Evolutionary conservation across 2,113 vertebrate genomes (phyloP).

Genomic region (Camelus dromedarius): DNA sequence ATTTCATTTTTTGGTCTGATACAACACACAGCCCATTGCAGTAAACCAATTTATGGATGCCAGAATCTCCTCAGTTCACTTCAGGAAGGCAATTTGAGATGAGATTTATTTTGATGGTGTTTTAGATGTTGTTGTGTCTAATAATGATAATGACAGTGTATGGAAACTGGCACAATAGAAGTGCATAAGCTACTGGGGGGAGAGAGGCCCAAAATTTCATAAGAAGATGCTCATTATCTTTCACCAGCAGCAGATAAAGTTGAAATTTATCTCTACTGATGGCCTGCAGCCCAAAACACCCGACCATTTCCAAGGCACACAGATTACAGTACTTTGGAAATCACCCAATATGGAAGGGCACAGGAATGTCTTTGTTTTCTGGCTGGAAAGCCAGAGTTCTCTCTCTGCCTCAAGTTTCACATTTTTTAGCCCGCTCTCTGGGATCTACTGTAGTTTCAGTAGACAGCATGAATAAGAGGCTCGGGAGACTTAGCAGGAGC

Average conservation of each 20-base stretch:
- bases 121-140: conserved; percentile 75
- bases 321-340: conserved; percentile 75
- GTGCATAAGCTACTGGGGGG: conserved; percentile 39
- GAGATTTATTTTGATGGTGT: conserved; percentile 73
- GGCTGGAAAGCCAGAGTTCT: conserved; percentile 61
- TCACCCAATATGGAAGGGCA: conserved; percentile 44
- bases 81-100: conserved; percentile 73
- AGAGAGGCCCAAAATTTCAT: conserved; percentile 71
- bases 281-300: conserved; percentile 65
- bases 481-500: neutral
- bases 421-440: conserved; percentile 41
- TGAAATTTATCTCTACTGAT: conserved; percentile 75
- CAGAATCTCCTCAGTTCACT: conserved; percentile 67
- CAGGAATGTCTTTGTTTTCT: conserved; percentile 67
- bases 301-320: conserved; percentile 63
- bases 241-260: conserved; percentile 74
- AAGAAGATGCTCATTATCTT: conserved; percentile 78
- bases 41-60: conserved; percentile 45
- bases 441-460: conserved; percentile 47
- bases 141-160: conserved; percentile 74
- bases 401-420: conserved; percentile 35
- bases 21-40: conserved; percentile 41
- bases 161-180: conserved; percentile 69
- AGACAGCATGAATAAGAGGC: conserved; percentile 31
- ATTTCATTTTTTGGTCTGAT: conserved; percentile 68